Percentiles rank a stretch among this genome's conserved stretches.
Conservation (phyloP, 92 coral and sea anemone genomes). For the Zoanthus sansibaricus region DNA sequence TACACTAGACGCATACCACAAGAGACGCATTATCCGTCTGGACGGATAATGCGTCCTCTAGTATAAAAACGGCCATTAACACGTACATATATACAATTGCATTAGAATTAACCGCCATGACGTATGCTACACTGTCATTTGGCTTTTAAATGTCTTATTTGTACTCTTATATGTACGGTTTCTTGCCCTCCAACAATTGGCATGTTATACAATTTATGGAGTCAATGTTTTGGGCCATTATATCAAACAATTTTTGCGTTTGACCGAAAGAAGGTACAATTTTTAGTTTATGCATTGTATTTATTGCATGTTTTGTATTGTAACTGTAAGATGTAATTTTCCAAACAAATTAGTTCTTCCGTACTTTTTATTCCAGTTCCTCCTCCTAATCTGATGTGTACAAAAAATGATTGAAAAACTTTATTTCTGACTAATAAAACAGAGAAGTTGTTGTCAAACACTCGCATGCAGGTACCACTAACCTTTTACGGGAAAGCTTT, state of each 20-base stretch:
- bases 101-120: background rate
- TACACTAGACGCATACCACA: no score
- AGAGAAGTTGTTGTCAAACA: background rate
- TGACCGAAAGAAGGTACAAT: background rate
- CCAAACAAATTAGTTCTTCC: background rate
- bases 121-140: background rate
- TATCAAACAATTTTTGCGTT: background rate
- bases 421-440: background rate
- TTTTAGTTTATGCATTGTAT: no score
- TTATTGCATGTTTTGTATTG: no score
- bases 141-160: background rate
- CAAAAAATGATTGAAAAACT: background rate
- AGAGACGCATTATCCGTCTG: no score
- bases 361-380: background rate
- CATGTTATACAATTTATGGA: background rate
- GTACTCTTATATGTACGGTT: background rate
- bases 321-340: no score
- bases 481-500: conserved; percentile 42
- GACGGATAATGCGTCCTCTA: no score
- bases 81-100: background rate
- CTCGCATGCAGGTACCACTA: background rate
- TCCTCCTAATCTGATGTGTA: background rate
- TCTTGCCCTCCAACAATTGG: background rate
- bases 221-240: background rate
- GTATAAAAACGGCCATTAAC: no score